phyloP scores from a whole-genome alignment of 2,113 vertebrate genomes.

The Castor canadensis region DNA sequence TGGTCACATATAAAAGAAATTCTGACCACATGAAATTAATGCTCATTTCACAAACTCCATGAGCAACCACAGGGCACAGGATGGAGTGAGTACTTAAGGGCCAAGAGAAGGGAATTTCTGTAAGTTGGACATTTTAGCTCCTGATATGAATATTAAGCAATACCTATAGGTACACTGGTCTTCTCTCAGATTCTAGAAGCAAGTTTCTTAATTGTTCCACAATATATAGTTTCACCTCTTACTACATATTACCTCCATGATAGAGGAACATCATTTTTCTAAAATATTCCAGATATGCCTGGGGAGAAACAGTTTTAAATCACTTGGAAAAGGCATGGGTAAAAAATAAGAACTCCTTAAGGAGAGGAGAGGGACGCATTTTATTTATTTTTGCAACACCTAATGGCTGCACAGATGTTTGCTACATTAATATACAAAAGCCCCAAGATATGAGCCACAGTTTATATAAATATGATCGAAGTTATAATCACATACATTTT shows the following conservation, averaged over 20 bases:
- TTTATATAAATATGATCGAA: neutral
- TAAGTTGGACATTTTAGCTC: neutral
- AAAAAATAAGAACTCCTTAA: neutral
- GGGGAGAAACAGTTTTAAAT: neutral
- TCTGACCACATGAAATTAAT: neutral
- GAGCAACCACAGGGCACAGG: neutral
- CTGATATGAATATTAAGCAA: neutral
- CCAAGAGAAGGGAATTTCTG: neutral
- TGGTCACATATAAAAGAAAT: neutral
- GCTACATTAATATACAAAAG: neutral
- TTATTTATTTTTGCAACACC: neutral
- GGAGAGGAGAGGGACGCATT: neutral
- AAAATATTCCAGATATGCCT: slow-evolving; percentile 7
- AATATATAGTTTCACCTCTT: neutral
- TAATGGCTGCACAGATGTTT: neutral
- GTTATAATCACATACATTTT: neutral
- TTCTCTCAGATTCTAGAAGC: neutral
- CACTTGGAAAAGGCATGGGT: neutral
- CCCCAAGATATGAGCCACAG: neutral
- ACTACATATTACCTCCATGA: neutral
- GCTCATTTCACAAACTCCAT: neutral
- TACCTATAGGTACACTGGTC: neutral
- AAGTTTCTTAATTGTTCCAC: neutral
- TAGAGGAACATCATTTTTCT: neutral
- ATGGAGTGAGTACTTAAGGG: neutral